These are phyloP conservation scores for Trissolcus basalis DNA, from an alignment of 1,140 invertebrate species.

Conservation along the genomic window DNA sequence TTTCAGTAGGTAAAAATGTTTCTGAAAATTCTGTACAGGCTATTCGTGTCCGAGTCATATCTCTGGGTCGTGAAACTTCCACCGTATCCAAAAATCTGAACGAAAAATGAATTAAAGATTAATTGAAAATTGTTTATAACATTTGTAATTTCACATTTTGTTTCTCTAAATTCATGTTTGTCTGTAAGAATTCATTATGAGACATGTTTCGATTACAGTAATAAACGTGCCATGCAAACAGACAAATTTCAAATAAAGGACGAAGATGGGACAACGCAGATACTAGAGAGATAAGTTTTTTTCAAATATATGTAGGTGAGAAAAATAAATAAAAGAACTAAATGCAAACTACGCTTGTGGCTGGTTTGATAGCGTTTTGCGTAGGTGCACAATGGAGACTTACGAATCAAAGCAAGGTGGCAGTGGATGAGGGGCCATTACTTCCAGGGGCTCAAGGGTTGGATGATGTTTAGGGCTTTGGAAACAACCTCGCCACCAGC, in stretches of 20 bases:
- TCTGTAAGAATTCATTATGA: too few relatives aligned
- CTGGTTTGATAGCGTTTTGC: background rate
- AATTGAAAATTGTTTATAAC: background rate
- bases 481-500: constrained; percentile 72
- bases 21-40: constrained; percentile 74
- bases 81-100: constrained; percentile 73
- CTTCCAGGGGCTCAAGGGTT: constrained; percentile 65
- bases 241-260: too few relatives aligned
- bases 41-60: constrained; percentile 76
- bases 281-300: too few relatives aligned
- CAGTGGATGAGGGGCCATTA: constrained; percentile 70
- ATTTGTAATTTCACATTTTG: background rate
- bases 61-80: constrained; percentile 74
- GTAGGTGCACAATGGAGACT: constrained; percentile 56
- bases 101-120: constrained; percentile 13
- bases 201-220: too few relatives aligned
- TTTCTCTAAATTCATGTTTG: too few relatives aligned
- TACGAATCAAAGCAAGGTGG: constrained; percentile 74
- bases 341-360: background rate
- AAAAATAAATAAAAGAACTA: too few relatives aligned
- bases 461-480: constrained; percentile 65
- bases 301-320: background rate
- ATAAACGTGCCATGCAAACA: too few relatives aligned
- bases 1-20: constrained; percentile 73
- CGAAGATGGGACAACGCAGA: too few relatives aligned